phyloP scores from a whole-genome alignment of 2,888 invertebrate species.

The Dione vanillae region DNA sequence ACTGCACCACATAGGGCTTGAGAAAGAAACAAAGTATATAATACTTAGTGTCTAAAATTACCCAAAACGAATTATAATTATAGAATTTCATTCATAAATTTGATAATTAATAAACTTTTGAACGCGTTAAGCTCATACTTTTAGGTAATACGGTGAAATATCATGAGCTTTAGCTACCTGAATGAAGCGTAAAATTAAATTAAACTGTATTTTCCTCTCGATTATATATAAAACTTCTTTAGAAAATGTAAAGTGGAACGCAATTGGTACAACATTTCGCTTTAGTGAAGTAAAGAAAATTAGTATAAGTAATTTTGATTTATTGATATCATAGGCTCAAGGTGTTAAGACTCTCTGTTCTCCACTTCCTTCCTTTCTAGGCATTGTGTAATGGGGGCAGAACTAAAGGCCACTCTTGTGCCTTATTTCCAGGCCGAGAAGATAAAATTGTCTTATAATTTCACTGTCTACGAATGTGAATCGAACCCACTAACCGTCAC shows the following conservation, averaged over 20 bases:
- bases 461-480: too few species aligned
- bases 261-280: slow-evolving; percentile 38
- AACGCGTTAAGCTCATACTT: slow-evolving; percentile 29
- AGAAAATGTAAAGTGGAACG: slow-evolving; percentile 41
- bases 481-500: too few species aligned
- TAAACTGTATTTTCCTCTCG: slow-evolving; percentile 43
- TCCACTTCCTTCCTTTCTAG: too few species aligned
- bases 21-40: neutral
- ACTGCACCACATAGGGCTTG: too few species aligned
- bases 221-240: slow-evolving; percentile 45
- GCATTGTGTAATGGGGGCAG: too few species aligned
- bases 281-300: slow-evolving; percentile 3
- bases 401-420: too few species aligned
- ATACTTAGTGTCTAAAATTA: too few species aligned
- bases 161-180: slow-evolving; percentile 30
- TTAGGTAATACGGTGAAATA: slow-evolving; percentile 28
- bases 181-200: slow-evolving; percentile 41
- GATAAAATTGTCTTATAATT: too few species aligned
- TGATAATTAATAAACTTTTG: slow-evolving; percentile 23
- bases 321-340: too few species aligned
- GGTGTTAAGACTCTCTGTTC: too few species aligned
- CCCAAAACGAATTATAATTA: slow-evolving; percentile 9
- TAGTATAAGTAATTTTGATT: too few species aligned
- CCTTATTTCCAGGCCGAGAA: too few species aligned
- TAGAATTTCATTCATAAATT: slow-evolving; percentile 15